Evolutionary conservation across 2,888 invertebrate genomes (phyloP).

Genomic region (Horisme vitalbata): DNA sequence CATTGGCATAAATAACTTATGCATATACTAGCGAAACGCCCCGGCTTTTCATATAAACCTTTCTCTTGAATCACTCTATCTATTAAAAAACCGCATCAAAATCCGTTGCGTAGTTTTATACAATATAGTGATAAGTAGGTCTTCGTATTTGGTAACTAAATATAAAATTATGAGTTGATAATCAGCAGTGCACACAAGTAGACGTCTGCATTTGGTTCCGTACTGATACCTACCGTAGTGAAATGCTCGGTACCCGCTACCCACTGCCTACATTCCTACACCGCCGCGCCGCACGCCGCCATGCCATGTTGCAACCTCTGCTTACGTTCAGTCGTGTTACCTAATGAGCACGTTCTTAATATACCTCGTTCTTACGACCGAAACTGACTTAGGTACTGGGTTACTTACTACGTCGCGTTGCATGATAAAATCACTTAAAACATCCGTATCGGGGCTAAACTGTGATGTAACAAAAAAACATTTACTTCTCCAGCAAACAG

Average conservation of each 20-base stretch:
- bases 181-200: slow-evolving; percentile 34
- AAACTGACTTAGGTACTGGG: too few species aligned
- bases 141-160: too few species aligned
- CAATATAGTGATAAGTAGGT: too few species aligned
- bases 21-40: too few species aligned
- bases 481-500: slow-evolving; percentile 65
- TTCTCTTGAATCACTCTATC: too few species aligned
- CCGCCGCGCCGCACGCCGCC: too few species aligned
- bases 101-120: too few species aligned
- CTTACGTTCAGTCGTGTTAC: slow-evolving; percentile 72
- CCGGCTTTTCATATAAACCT: too few species aligned
- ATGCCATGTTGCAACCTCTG: slow-evolving; percentile 68
- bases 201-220: slow-evolving; percentile 36
- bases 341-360: slow-evolving; percentile 57
- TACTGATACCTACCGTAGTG: too few species aligned
- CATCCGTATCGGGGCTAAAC: slow-evolving; percentile 13
- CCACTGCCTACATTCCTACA: slow-evolving; percentile 62
- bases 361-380: slow-evolving; percentile 28
- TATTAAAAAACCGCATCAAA: too few species aligned
- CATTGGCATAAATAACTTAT: too few species aligned
- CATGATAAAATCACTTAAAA: slow-evolving; percentile 25
- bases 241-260: slow-evolving; percentile 52
- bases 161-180: neutral
- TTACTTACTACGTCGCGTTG: too few species aligned
- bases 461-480: slow-evolving; percentile 18